Evolutionary conservation across 1,140 invertebrate genomes (phyloP), one percentile per base, ranked within the genome.

Genomic region (Pogonognathellus flavescens): DNA sequence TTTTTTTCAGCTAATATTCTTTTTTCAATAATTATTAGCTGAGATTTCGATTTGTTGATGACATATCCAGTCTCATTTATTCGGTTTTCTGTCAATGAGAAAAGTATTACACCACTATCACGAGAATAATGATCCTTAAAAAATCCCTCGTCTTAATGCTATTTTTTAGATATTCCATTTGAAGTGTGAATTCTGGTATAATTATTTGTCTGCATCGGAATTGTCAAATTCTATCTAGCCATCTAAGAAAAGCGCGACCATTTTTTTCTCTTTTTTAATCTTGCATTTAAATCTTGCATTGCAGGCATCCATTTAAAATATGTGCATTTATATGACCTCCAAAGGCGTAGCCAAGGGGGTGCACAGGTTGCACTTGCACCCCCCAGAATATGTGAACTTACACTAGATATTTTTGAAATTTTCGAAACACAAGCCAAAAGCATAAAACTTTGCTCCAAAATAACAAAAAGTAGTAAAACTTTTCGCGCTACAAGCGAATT

Each of bases 261-360:
- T 41, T 16, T 49, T 7, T 50, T 50, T 52, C 0, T 80, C 41
- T 50, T 50, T 25, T 52, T 80, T 80, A 13, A 31, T 31, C 50
- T 80, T 80, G n/a, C n/a, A n/a, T n/a, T n/a, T n/a, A n/a, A n/a
- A n/a, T n/a, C n/a, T n/a, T n/a, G n/a, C n/a, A n/a, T 16, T 14
- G 11, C 41, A 80, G 16, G 16, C 76, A 80, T 80, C 76, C 76
- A 49, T 52, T 52, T 1, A 80, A 49, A 14, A 80, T 80, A 13
- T 31, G 6, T 5, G 76, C 4, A 49, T 80, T 80, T 8, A 80
- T 80, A 0, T 41, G 49, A 80, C 25, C 10, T 0, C 76, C 76
- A 10, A 10, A n/a, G n/a, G n/a, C n/a, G n/a, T n/a, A n/a, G n/a
- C n/a, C n/a, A n/a, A n/a, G n/a, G n/a, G n/a, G n/a, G n/a, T n/a